Base-by-base conservation (phyloP, 2,113 vertebrate species). In the Odontophorus gujanensis region DNA sequence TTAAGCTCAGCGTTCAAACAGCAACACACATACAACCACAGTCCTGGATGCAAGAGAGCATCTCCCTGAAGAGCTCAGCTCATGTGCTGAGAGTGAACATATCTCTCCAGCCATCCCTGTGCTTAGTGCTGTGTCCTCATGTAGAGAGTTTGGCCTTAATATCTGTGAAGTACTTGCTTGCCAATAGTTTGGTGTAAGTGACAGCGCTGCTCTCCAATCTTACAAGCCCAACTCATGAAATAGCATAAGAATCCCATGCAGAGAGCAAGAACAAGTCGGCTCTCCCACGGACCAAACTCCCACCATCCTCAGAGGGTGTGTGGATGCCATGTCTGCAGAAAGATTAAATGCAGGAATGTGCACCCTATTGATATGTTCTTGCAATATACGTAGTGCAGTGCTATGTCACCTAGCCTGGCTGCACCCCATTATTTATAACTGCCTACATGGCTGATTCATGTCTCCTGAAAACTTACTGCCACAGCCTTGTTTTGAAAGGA, bases 401-500 rank as follows among this genome's bases (percentile, higher is more conserved):
- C 34, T 34, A 63, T 71, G 79, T 88, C 93, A 92, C 87, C 24
- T 1, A 0, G 65, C 26, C 48, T 0, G 6, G 55, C 91, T 92
- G 89, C 81, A 57, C 86, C 67, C n/a, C 0, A 0, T 95, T 95
- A 90, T 95, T 91, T 94, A 88, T 90, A 95, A 84, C 80, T 90
- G 90, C 77, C 87, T 90, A 88, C 0, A 2, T 86, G 93, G 82
- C 68, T 95, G 82, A 94, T 93, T 97, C 90, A 80, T 61, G 77
- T 90, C 72, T 97, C 92, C 92, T 58, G 45, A 86, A 94, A 88
- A 78, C 69, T 85, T 81, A 78, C 1, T 91, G 80, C 93, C 87
- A 88, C 5, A 4, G 82, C 57, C 91, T 89, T 92, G 76, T 72
- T 95, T 83, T 95, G 93, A 94, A 94, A 95, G 87, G 87, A 94